Conservation (phyloP, 2,113 vertebrate genomes). For the Condylura cristata region DNA sequence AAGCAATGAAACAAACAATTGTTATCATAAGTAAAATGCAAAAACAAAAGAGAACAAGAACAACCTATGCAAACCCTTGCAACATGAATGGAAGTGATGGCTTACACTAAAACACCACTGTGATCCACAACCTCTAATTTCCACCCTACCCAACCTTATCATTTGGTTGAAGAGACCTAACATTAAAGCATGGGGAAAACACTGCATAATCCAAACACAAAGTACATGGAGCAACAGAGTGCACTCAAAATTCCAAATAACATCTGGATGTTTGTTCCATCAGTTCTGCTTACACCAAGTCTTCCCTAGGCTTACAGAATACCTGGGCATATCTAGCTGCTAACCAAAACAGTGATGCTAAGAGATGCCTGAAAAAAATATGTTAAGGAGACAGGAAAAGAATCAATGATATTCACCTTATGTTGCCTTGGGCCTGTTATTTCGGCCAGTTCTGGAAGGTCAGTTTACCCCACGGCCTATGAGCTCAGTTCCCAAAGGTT, state of each 20-base stretch:
- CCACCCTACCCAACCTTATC: constrained; percentile 44
- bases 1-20: neutral
- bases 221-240: constrained; percentile 44
- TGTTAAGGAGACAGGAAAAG: neutral
- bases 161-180: constrained; percentile 74
- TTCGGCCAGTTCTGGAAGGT: neutral
- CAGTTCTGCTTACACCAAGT: neutral
- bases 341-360: neutral
- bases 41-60: neutral
- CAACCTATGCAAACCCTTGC: neutral
- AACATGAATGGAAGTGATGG: constrained; percentile 4
- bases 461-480: neutral
- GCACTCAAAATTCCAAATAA: constrained; percentile 51
- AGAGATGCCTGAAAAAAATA: neutral
- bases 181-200: constrained; percentile 63
- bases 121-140: constrained; percentile 72
- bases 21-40: neutral
- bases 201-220: constrained; percentile 74
- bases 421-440: neutral
- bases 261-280: constrained; percentile 26
- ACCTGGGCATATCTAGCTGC: neutral
- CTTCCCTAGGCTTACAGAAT: neutral
- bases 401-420: neutral
- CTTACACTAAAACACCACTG: constrained; percentile 49
- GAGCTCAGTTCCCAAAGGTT: neutral